Conservation (phyloP, 2,888 invertebrate species). For the Anticlea derivata region DNA sequence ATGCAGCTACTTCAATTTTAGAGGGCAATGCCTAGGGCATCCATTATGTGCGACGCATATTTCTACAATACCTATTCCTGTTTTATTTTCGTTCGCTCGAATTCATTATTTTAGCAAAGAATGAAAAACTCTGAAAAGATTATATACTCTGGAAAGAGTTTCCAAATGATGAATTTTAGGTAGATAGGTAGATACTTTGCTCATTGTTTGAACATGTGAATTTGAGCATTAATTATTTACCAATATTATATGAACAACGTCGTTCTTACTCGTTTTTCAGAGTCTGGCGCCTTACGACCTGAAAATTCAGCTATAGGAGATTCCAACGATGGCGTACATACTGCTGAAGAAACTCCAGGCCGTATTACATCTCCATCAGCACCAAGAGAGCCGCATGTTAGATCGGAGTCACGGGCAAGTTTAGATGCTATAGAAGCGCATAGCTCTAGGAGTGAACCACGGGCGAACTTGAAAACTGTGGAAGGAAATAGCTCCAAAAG, state of each 20-base stretch:
- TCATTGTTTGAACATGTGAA: too few relatives aligned
- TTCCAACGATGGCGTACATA: background rate
- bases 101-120: too few relatives aligned
- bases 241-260: background rate
- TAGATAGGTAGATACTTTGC: too few relatives aligned
- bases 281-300: background rate
- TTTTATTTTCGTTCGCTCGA: too few relatives aligned
- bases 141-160: too few relatives aligned
- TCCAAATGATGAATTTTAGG: too few relatives aligned
- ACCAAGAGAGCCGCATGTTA: background rate
- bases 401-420: background rate
- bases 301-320: background rate
- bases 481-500: background rate
- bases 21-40: too few relatives aligned
- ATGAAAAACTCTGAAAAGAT: too few relatives aligned
- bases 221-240: too few relatives aligned
- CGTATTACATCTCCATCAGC: background rate
- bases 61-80: too few relatives aligned
- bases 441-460: background rate
- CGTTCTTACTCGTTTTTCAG: constrained; percentile 5
- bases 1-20: too few relatives aligned
- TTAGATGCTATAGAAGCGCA: background rate
- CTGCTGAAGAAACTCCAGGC: background rate
- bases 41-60: too few relatives aligned
- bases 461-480: background rate